These are phyloP conservation scores for Thereva nobilitata DNA, from an alignment of 2,888 invertebrate genomes.

Conservation along the genomic window DNA sequence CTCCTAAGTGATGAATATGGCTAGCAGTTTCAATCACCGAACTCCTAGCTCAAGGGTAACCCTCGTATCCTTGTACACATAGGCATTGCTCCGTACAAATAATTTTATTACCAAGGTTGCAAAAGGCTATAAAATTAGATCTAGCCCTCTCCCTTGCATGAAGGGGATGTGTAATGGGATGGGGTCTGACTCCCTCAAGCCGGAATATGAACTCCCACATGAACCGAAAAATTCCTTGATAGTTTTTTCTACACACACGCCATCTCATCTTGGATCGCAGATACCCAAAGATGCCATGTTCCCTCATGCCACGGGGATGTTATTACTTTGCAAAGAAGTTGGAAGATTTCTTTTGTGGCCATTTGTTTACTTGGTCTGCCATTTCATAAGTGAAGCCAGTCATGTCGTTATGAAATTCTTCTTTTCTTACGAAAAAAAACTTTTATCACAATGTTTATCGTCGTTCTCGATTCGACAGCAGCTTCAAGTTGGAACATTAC, in stretches of 20 bases:
- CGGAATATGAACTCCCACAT: slow-evolving; percentile 16
- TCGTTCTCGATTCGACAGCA: background rate
- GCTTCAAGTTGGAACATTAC: background rate
- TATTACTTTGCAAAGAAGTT: slow-evolving; percentile 25
- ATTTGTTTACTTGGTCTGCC: slow-evolving; percentile 19
- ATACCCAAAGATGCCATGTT: background rate
- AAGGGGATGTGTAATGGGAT: background rate
- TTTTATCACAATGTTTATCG: slow-evolving; percentile 20
- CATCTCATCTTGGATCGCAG: background rate
- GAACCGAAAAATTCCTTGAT: slow-evolving; percentile 8
- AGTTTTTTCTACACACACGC: slow-evolving; percentile 6
- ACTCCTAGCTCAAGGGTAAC: background rate
- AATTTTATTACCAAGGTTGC: slow-evolving; percentile 22
- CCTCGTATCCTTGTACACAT: background rate
- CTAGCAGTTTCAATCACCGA: slow-evolving; percentile 2
- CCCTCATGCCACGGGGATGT: slow-evolving; percentile 5
- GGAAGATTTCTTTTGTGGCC: slow-evolving; percentile 15
- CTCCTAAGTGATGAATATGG: background rate
- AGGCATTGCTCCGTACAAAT: slow-evolving; percentile 12
- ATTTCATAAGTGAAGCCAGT: slow-evolving; percentile 1
- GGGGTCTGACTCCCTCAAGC: slow-evolving; percentile 1
- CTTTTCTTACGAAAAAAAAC: background rate
- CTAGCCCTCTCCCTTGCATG: background rate
- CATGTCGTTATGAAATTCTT: slow-evolving; percentile 27
- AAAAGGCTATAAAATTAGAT: slow-evolving; percentile 24